A percentile compares a stretch with the other conserved stretches of the same genome.
Evolutionary conservation across 2,797 vertebrate species (phyloP).

Genomic region (Oreortyx pictus): DNA sequence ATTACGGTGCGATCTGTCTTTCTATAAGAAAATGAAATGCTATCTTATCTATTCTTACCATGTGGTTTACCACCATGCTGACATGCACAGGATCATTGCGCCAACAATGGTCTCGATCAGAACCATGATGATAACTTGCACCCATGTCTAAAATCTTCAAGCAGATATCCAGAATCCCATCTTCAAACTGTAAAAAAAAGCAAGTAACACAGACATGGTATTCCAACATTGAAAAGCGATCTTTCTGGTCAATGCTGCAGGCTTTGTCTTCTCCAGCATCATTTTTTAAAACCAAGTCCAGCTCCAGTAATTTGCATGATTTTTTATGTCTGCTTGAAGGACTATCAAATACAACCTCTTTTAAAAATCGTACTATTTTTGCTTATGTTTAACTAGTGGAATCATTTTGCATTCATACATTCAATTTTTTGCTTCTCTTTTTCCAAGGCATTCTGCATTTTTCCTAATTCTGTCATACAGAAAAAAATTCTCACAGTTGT

Average conservation of each 20-base stretch:
- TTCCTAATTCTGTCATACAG: not conserved
- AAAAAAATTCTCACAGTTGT: not conserved
- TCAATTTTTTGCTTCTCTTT: not conserved
- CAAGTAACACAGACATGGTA: not conserved
- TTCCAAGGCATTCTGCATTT: not conserved
- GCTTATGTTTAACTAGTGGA: not conserved
- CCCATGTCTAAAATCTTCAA: constrained; percentile 88
- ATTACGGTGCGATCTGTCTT: not conserved
- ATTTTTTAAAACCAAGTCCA: not conserved
- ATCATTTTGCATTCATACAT: not conserved
- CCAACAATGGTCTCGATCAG: constrained; percentile 75
- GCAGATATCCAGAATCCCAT: constrained; percentile 87
- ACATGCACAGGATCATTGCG: constrained; percentile 85
- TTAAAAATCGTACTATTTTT: not conserved
- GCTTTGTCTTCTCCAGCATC: not conserved
- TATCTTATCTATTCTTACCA: constrained; percentile 74
- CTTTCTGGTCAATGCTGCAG: not conserved
- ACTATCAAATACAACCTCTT: not conserved
- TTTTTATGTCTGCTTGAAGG: no score
- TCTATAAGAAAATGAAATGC: not conserved
- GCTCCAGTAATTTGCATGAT: no score
- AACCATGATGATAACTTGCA: constrained; percentile 80
- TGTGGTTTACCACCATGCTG: constrained; percentile 84
- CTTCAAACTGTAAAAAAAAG: constrained; percentile 83
- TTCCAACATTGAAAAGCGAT: not conserved